phyloP scores from a whole-genome alignment of 2,888 invertebrate genomes.

The Oscheius sp. region DNA sequence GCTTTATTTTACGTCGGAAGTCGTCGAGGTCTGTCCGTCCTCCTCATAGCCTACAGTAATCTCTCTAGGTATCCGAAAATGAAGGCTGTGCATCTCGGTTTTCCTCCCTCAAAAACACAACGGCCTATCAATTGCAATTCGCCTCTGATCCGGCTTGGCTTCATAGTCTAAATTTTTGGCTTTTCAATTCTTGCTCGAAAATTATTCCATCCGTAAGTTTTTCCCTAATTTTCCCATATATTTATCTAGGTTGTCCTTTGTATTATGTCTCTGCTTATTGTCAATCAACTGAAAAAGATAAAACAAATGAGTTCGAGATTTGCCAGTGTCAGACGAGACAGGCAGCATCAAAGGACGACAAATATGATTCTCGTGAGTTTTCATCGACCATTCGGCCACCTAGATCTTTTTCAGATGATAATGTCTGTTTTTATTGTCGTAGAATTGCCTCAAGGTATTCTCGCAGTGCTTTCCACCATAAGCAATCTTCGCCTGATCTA shows the following conservation, averaged over 20 bases:
- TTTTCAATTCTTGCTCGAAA: conserved; percentile 59
- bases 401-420: conserved; percentile 54
- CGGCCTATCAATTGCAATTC: conserved; percentile 60
- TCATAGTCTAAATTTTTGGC: conserved; percentile 63
- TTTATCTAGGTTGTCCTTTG: conserved; percentile 61
- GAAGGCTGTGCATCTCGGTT: conserved; percentile 57
- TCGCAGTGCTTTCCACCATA: conserved; percentile 60
- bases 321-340: conserved; percentile 60
- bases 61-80: conserved; percentile 54
- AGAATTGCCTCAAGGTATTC: conserved; percentile 67
- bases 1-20: conserved; percentile 65
- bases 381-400: background rate
- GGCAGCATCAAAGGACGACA: conserved; percentile 67
- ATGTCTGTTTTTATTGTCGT: conserved; percentile 70
- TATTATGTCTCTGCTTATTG: conserved; percentile 65
- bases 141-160: conserved; percentile 49
- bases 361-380: conserved; percentile 41
- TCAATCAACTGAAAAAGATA: conserved; percentile 62
- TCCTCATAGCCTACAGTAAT: background rate
- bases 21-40: conserved; percentile 46
- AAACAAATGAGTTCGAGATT: conserved; percentile 62
- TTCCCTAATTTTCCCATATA: background rate
- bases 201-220: conserved; percentile 53
- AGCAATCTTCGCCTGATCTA: conserved; percentile 47
- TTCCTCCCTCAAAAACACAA: conserved; percentile 47